phyloP scores from a whole-genome alignment of 2,113 vertebrate genomes.

The Colistium nudipinnis region DNA sequence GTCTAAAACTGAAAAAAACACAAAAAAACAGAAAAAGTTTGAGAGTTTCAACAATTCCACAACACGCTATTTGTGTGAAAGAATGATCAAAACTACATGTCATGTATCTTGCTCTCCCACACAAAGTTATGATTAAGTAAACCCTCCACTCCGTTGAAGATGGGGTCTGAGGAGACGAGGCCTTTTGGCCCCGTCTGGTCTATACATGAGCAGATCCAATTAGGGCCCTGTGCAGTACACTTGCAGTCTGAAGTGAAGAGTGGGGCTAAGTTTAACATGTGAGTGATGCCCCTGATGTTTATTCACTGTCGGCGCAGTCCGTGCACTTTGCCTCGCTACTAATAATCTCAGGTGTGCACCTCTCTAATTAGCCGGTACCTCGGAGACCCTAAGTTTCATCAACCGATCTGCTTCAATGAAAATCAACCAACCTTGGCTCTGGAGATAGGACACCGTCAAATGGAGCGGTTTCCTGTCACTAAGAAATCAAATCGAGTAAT shows the following conservation, averaged over 20 bases:
- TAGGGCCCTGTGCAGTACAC: conserved; percentile 14
- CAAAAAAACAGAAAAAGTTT: no score
- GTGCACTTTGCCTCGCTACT: conserved; percentile 37
- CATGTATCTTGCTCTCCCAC: background rate
- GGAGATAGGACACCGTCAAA: conserved; percentile 45
- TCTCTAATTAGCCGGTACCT: conserved; percentile 60
- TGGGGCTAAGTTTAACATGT: conserved; percentile 23
- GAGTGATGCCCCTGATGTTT: conserved; percentile 47
- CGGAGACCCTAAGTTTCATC: conserved; percentile 52
- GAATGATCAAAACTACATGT: no score
- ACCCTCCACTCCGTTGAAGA: conserved; percentile 3
- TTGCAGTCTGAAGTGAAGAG: conserved; percentile 27
- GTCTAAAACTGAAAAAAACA: no score
- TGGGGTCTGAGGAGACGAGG: background rate
- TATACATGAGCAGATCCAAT: conserved; percentile 51
- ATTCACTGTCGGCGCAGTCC: conserved; percentile 22
- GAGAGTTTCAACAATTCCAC: no score
- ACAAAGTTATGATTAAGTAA: conserved; percentile 25
- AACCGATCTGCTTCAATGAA: conserved; percentile 42
- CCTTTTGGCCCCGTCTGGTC: conserved; percentile 4
- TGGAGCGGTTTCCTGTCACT: conserved; percentile 29
- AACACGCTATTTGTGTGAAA: no score
- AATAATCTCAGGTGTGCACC: conserved; percentile 52
- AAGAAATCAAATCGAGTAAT: conserved; percentile 35
- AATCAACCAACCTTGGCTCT: conserved; percentile 40